Evolutionary conservation across 2,888 invertebrate species (phyloP).

Genomic region (Atethmia centrago): DNA sequence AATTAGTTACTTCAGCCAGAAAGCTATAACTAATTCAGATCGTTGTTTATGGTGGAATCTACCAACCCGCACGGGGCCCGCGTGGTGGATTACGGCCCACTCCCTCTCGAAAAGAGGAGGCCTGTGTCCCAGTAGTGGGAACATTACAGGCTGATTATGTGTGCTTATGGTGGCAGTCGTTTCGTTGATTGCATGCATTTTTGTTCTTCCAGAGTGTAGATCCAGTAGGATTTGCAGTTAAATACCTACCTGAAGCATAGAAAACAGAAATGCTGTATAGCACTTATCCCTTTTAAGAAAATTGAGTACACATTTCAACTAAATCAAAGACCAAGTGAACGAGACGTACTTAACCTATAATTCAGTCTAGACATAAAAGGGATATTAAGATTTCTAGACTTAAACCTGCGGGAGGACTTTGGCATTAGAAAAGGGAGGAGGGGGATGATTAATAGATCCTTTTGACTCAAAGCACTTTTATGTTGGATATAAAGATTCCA

Average conservation of each 20-base stretch:
- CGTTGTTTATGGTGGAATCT: not conserved
- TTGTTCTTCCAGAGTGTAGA: not conserved
- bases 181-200: not conserved
- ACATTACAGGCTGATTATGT: no score
- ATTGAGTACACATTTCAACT: constrained; percentile 10
- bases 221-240: not conserved
- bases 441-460: constrained; percentile 54
- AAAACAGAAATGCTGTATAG: not conserved
- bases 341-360: constrained; percentile 30
- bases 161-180: not conserved
- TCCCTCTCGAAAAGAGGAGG: no score
- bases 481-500: constrained; percentile 51
- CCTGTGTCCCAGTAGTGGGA: no score
- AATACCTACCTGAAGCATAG: no score
- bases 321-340: constrained; percentile 30
- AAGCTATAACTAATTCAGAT: not conserved
- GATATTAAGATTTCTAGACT: constrained; percentile 48
- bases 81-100: no score
- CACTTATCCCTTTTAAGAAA: not conserved
- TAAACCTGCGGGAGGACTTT: constrained; percentile 9
- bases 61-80: no score
- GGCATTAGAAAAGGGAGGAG: constrained; percentile 6
- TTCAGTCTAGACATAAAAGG: constrained; percentile 37
- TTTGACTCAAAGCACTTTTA: constrained; percentile 44
- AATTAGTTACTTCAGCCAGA: not conserved